Base-by-base conservation (phyloP, 2,113 vertebrate genomes). In the Paedocypris sp. region DNA sequence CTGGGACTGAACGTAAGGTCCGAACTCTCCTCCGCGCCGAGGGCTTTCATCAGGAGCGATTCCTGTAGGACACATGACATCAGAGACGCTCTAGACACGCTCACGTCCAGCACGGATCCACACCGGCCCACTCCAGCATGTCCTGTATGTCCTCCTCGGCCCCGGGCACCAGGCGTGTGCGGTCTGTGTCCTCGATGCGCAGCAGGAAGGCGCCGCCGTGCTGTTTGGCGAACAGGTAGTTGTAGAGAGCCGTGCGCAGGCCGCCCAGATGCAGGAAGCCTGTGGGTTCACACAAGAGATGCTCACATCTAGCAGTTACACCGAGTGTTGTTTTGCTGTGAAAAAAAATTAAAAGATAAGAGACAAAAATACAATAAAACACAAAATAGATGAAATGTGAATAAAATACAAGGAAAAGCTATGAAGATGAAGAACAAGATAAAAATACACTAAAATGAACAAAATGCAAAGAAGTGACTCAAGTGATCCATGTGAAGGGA, bases 71-170 rank as follows among this genome's bases (percentile, higher is more conserved):
- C 28, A 11, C 36, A 58, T 10, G 46, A 6, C 16, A 42, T 19
- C 29, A 8, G 16, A 18, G 10, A 4, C 5, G 20, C 8, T n/a
- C n/a, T 23, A 41, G 19, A 42, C 42, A 36, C 7, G 43, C 3
- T 6, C 8, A 59, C 15, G 13, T 8, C 7, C 35, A 8, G 22
- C 19, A 6, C 28, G 22, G 28, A 22, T 12, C 16, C 12, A 15
- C 79, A 97, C 94, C 91, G 60, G 94, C 90, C 95, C 95, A 97
- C 12, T 91, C 79, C 77, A 98, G 81, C 83, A 91, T 90, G 28
- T 87, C 83, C 61, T 98, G 91, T 12, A 98, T 92, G 23, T 82
- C 86, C 23, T 89, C 86, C 0, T 88, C 90, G 1, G 92, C 92
- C 29, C 89, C 91, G 0, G 84, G 80, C 0, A 97, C 87, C 53